phyloP scores from a whole-genome alignment of 2,888 invertebrate genomes.

The Agrochola litura region DNA sequence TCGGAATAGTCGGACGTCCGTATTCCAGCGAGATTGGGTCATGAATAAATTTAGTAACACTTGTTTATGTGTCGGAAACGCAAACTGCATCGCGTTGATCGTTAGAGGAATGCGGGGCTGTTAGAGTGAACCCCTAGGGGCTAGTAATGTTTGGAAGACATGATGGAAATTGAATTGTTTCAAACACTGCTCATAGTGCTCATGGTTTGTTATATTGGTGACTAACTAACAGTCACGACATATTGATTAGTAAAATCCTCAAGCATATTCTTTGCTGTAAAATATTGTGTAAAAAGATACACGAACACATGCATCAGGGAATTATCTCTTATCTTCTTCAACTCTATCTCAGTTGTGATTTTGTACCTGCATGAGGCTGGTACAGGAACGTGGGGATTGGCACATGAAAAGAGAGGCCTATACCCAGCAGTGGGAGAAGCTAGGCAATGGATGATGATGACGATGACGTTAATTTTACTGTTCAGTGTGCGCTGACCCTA shows the following conservation, averaged over 20 bases:
- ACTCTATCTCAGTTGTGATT: background rate
- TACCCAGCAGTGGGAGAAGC: no score
- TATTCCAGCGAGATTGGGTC: conserved; percentile 53
- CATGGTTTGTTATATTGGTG: background rate
- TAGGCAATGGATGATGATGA: no score
- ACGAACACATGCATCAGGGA: background rate
- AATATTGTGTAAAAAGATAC: background rate
- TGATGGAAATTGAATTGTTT: conserved; percentile 11
- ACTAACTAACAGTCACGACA: background rate
- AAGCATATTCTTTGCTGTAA: background rate
- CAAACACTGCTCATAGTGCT: background rate
- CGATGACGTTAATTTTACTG: no score
- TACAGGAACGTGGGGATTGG: no score
- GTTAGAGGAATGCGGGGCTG: conserved; percentile 1
- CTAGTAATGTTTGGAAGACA: conserved; percentile 14
- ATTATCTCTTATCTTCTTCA: background rate
- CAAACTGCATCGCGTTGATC: conserved; percentile 44
- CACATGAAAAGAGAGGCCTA: no score
- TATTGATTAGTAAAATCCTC: background rate
- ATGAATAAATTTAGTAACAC: conserved; percentile 60
- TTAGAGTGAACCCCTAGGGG: background rate
- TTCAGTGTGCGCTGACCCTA: no score
- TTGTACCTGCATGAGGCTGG: no score
- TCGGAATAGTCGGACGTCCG: conserved; percentile 37
- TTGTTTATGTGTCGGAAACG: conserved; percentile 41